These are phyloP conservation scores for Trichoplusia ni DNA, from an alignment of 1,140 invertebrate genomes.

Conservation along the genomic window DNA sequence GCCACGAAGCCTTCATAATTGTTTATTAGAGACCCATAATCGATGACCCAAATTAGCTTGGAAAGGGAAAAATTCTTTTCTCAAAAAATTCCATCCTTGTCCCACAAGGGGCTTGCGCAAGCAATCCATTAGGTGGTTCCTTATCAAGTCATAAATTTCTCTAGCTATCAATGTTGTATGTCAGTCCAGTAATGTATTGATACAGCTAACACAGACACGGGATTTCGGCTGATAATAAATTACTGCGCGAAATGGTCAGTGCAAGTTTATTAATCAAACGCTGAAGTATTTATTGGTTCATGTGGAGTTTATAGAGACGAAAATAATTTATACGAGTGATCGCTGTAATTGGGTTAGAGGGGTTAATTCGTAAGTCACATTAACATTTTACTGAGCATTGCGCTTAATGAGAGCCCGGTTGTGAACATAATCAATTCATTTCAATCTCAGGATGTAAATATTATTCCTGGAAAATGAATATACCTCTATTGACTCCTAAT, in stretches of 20 bases:
- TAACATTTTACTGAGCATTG: no score
- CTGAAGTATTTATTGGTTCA: conserved; percentile 5
- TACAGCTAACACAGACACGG: conserved; percentile 24
- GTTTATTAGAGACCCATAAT: conserved; percentile 8
- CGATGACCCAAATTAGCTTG: conserved; percentile 10
- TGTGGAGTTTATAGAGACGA: background rate
- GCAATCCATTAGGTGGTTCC: conserved; percentile 64
- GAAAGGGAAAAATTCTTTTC: background rate
- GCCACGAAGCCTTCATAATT: conserved; percentile 9
- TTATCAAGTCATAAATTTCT: conserved; percentile 67
- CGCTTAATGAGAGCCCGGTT: no score
- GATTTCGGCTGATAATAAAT: conserved; percentile 36
- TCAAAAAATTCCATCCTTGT: conserved; percentile 17
- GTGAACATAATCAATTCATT: no score
- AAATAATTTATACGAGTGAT: background rate
- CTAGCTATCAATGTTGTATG: conserved; percentile 40
- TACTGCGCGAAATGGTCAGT: background rate
- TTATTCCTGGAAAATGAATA: no score
- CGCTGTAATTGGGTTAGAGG: background rate
- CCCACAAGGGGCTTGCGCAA: conserved; percentile 8
- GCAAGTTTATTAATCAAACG: conserved; percentile 12
- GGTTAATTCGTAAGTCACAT: no score
- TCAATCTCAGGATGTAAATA: no score
- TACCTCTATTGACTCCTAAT: no score
- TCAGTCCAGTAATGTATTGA: conserved; percentile 50